Base-by-base conservation (phyloP, 2,113 vertebrate genomes). In the Brachypteracias leptosomus region DNA sequence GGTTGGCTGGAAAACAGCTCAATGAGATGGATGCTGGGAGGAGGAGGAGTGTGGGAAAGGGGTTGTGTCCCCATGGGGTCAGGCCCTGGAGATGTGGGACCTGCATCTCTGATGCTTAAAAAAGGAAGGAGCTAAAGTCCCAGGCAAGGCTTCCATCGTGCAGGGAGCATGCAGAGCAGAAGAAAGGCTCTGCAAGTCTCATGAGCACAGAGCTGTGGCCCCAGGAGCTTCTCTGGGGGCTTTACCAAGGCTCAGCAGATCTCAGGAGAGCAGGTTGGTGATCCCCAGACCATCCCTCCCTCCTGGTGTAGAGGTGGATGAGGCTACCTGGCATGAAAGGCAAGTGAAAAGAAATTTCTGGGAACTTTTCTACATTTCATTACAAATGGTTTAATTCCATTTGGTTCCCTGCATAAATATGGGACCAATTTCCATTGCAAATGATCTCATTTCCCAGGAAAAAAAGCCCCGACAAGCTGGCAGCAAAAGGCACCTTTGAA, bases 351-450 rank as follows among this genome's bases (percentile, higher is more conserved):
- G 10, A 26, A 35, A 42, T 78, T 68, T 87, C 58, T 70, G 76
- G 57, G 79, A 78, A 58, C 36, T 70, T 63, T 73, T 28, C 67
- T 89, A 31, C 16, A 3, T 82, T 87, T 89, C 25, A 29, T 68
- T 80, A 11, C 36, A n/a, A 91, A 68, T 40, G 1, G 62, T 85
- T 94, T 33, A 16, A 88, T 94, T 89, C 66, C 49, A 1, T 51
- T 44, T 0, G 0, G 20, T 51, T 86, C 68, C 46, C 73, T 88
- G 58, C 3, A 35, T 78, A 77, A 72, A 31, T 18, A 26, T 9
- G 9, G 44, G 76, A 36, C 16, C 25, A 1, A 95, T 96, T 96
- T 95, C 87, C 94, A 75, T 79, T 79, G 87, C 74, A 89, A 93
- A 95, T 61, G 11, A 89, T 52, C 44, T 67, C 57, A 25, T 87